These are phyloP conservation scores for Dicrurus megarhynchus DNA, from an alignment of 2,113 vertebrate species.

Conservation along the genomic window DNA sequence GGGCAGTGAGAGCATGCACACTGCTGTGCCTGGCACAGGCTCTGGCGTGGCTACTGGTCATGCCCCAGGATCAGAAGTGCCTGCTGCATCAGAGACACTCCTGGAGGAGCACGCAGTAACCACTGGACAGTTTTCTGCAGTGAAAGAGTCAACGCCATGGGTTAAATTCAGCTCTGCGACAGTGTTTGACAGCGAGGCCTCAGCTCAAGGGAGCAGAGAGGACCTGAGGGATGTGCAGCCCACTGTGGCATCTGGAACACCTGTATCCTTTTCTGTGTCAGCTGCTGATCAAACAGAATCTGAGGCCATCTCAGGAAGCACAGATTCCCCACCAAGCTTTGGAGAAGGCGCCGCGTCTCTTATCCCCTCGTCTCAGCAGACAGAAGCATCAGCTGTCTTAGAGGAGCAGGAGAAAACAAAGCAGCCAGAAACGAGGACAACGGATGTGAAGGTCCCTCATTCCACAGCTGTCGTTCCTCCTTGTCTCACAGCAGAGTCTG, in stretches of 20 bases:
- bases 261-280: conserved; percentile 43
- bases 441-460: neutral
- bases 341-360: neutral
- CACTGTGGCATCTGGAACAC: neutral
- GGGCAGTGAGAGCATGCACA: conserved; percentile 7
- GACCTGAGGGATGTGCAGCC: conserved; percentile 18
- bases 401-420: conserved; percentile 9
- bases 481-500: neutral
- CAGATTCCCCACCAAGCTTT: neutral
- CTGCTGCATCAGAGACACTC: conserved; percentile 51
- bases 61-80: conserved; percentile 22
- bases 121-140: neutral
- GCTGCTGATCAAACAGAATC: neutral
- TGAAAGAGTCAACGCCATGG: neutral
- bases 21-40: neutral
- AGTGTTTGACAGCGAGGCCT: neutral
- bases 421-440: neutral
- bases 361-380: neutral
- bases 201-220: conserved; percentile 19
- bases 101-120: neutral
- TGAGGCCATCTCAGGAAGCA: conserved; percentile 10
- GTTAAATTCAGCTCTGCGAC: neutral
- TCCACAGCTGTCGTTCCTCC: neutral
- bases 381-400: neutral
- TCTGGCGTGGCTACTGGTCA: neutral